Evolutionary conservation across 2,888 invertebrate species (phyloP), one percentile per base, ranked within the genome.

Genomic region (Venusia cambrica): DNA sequence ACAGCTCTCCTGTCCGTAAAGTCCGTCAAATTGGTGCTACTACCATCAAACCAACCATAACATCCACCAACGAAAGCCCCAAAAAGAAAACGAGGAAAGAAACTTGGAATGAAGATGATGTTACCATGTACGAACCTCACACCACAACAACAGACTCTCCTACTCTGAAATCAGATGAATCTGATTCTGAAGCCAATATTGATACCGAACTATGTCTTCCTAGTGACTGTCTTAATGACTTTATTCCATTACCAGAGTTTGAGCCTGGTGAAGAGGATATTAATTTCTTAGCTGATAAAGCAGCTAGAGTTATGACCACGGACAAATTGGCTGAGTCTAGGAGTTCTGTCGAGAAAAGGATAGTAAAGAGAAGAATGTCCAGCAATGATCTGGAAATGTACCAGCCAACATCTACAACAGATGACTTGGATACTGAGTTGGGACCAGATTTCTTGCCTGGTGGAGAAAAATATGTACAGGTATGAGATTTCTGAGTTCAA

Each of bases 111-210:
- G 87, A 87, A 16, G 80, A 76, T 33, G 87, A 87, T 40, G 64
- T 87, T 0, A 87, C 87, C 0, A 87, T 87, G 87, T 88, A 87
- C 1, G 88, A 88, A 47, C 69, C 84, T 0, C 84, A 84, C 16
- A 83, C 85, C n/a, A 83, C 84, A 0, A 83, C 83, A 0, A 73
- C 71, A 36, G 85, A 85, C 30, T 70, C 78, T 15, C 74, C 80
- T 0, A 54, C 67, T 1, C 63, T 66, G 0, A 84, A 84, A 48
- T 73, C 67, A 3, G 83, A 84, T 0, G 87, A 88, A 43, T 85
- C 85, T 0, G 87, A 88, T 31, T 81, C 78, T 0, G 88, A 87
- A 26, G 70, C 50, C 0, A 78, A 79, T 1, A 73, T 84, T 0
- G 87, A 85, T 32, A 79, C 87, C 0, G 81, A 80, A 26, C 40